A percentile compares a stretch with the other conserved stretches of the same genome.
phyloP scores from a whole-genome alignment of 2,888 invertebrate species.

The Pegoplata infirma region DNA sequence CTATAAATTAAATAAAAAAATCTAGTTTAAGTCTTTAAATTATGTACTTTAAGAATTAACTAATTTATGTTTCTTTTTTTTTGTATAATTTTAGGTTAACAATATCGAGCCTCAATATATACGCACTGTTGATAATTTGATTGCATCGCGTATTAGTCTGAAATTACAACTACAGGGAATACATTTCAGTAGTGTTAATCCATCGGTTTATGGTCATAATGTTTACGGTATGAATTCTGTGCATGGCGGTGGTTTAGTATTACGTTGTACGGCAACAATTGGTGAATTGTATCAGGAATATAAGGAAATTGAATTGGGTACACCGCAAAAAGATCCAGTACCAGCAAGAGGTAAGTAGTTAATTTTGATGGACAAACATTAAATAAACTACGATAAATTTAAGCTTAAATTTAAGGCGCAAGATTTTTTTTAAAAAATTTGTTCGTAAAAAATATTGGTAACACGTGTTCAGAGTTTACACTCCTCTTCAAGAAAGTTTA shows the following conservation, averaged over 20 bases:
- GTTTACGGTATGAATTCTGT: slow-evolving; percentile 70
- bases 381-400: no score
- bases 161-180: slow-evolving; percentile 76
- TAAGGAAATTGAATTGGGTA: slow-evolving; percentile 84
- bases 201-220: slow-evolving; percentile 67
- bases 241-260: slow-evolving; percentile 79
- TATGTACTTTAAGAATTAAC: not conserved
- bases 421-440: no score
- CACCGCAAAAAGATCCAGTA: slow-evolving; percentile 86
- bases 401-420: no score
- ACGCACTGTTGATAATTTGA: slow-evolving; percentile 76
- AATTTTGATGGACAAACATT: no score
- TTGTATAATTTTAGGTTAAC: slow-evolving; percentile 72
- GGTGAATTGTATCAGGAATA: slow-evolving; percentile 84
- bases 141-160: slow-evolving; percentile 75
- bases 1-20: not conserved
- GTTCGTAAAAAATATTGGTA: no score
- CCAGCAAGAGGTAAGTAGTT: slow-evolving; percentile 86
- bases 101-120: slow-evolving; percentile 75
- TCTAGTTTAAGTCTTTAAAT: not conserved
- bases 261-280: slow-evolving; percentile 86
- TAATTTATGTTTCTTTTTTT: slow-evolving; percentile 10
- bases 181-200: slow-evolving; percentile 74
- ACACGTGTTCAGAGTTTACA: no score
- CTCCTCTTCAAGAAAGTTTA: no score